A percentile compares a stretch with the other conserved stretches of the same genome.
Conservation (phyloP, 2,113 vertebrate species). For the Chascanopsetta lugubris region DNA sequence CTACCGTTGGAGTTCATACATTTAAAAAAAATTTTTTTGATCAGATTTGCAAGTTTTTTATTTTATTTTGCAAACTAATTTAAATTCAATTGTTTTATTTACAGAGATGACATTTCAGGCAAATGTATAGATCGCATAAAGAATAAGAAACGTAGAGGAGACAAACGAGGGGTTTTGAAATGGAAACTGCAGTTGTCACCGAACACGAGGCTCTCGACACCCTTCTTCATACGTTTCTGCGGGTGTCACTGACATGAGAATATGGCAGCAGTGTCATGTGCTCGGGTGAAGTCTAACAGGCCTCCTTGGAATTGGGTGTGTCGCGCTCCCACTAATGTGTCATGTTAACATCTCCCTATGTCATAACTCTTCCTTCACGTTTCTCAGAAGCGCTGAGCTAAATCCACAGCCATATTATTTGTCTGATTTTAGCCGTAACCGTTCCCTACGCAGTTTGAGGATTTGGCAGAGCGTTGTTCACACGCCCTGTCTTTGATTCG, state of each 20-base stretch:
- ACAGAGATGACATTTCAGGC: not conserved
- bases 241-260: constrained; percentile 52
- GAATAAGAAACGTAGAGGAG: not conserved
- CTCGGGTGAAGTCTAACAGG: constrained; percentile 57
- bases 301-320: constrained; percentile 73
- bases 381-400: constrained; percentile 45
- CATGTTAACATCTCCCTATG: constrained; percentile 67
- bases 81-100: too few relatives aligned
- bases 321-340: constrained; percentile 69
- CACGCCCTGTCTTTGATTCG: constrained; percentile 52
- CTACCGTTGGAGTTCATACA: too few relatives aligned
- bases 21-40: too few relatives aligned
- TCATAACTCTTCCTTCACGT: constrained; percentile 55
- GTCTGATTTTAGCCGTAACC: constrained; percentile 18
- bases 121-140: not conserved
- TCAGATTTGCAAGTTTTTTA: too few relatives aligned
- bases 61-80: too few relatives aligned
- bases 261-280: constrained; percentile 44
- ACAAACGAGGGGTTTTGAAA: not conserved
- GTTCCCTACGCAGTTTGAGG: constrained; percentile 18
- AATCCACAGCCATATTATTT: constrained; percentile 34
- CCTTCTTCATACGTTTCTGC: constrained; percentile 23
- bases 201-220: constrained; percentile 28
- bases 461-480: constrained; percentile 34
- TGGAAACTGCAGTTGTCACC: constrained; percentile 18